Percentiles rank a stretch among this genome's conserved stretches.
Conservation (phyloP, 2,113 vertebrate genomes). For the Sterrhoptilus dennistouni region DNA sequence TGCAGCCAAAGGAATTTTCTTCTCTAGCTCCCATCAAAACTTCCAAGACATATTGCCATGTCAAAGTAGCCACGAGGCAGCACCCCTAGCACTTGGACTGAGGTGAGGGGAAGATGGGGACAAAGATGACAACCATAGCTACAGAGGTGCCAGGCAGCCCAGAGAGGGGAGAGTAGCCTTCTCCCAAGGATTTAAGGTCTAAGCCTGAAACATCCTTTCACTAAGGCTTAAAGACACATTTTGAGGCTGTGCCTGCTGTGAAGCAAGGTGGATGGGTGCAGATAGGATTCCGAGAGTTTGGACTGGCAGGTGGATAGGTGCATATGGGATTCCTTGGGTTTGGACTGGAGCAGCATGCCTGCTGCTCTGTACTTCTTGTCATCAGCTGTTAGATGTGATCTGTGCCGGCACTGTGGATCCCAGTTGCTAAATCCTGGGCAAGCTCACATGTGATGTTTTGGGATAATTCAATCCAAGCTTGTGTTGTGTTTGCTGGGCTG, state of each 20-base stretch:
- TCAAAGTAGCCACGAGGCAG: neutral
- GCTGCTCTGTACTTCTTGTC: neutral
- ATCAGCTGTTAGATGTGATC: neutral
- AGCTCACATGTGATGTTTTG: neutral
- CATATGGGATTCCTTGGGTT: neutral
- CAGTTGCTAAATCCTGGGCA: neutral
- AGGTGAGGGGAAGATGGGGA: neutral
- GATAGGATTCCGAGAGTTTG: neutral
- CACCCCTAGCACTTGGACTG: fast-evolving
- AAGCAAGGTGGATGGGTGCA: neutral
- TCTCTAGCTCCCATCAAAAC: neutral
- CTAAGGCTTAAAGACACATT: neutral
- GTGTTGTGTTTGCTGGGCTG: neutral
- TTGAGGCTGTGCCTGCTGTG: neutral
- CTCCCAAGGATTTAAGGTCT: neutral
- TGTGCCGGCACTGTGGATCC: neutral
- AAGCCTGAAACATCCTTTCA: neutral
- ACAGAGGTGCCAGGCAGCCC: neutral
- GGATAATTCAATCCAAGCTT: neutral
- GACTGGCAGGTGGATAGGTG: neutral
- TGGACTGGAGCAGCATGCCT: neutral
- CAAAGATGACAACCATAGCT: neutral
- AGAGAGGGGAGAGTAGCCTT: neutral
- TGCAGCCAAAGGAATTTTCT: neutral
- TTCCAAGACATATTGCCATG: fast-evolving